phyloP scores from a whole-genome alignment of 2,113 vertebrate genomes.

The Toxotes jaculatrix region DNA sequence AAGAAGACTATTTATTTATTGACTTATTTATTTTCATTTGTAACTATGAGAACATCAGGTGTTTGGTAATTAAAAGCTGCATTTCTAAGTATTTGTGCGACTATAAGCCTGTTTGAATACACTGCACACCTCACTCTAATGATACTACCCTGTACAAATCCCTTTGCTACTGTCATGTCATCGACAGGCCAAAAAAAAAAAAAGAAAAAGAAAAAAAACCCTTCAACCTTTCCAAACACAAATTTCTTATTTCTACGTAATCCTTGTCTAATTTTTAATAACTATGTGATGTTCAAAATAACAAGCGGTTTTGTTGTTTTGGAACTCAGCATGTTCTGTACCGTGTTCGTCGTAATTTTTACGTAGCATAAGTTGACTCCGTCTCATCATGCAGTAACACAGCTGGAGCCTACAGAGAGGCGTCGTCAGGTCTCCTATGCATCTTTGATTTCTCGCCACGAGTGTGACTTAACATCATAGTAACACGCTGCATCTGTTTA shows the following conservation, averaged over 20 bases:
- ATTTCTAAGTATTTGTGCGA: constrained; percentile 67
- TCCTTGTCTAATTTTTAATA: constrained; percentile 57
- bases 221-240: constrained; percentile 18
- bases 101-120: constrained; percentile 50
- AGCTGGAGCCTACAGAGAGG: constrained; percentile 33
- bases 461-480: constrained; percentile 37
- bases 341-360: constrained; percentile 34
- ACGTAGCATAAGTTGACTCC: constrained; percentile 29
- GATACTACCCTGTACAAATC: constrained; percentile 62
- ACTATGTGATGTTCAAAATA: constrained; percentile 37
- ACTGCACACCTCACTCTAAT: constrained; percentile 67
- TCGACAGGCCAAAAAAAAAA: neutral
- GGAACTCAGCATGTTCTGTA: constrained; percentile 46
- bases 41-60: constrained; percentile 62
- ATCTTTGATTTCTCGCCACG: constrained; percentile 49
- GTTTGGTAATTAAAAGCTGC: constrained; percentile 62
- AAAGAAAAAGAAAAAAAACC: neutral
- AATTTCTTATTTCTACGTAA: constrained; percentile 52
- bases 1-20: constrained; percentile 73
- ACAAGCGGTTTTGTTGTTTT: constrained; percentile 51
- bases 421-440: constrained; percentile 52
- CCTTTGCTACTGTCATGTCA: constrained; percentile 47
- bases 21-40: constrained; percentile 78
- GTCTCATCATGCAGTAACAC: constrained; percentile 56
- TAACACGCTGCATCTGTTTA: constrained; percentile 37